phyloP scores from a whole-genome alignment of 2,113 vertebrate species.

The Thymallus thymallus region DNA sequence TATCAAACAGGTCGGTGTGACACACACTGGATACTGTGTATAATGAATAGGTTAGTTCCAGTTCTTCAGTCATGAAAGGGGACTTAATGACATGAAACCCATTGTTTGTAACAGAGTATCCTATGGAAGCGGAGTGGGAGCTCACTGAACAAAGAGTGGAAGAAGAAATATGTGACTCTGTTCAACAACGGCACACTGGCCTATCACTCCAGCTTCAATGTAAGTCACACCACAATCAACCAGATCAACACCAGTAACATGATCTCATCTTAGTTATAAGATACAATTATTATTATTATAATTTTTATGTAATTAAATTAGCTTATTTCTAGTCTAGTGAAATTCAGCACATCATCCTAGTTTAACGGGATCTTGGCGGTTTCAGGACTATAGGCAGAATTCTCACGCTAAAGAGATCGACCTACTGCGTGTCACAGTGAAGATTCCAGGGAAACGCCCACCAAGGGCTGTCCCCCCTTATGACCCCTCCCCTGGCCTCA shows the following conservation, averaged over 20 bases:
- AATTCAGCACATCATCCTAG: neutral
- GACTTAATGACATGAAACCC: neutral
- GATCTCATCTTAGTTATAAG: too few species aligned
- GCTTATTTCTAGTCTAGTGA: neutral
- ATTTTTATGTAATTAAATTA: neutral
- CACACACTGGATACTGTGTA: neutral
- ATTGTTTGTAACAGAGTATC: conserved; percentile 77
- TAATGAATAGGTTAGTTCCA: conserved; percentile 21
- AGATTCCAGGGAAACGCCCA: conserved; percentile 93
- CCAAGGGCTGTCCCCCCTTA: conserved; percentile 85
- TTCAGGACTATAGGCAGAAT: conserved; percentile 88
- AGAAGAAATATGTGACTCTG: conserved; percentile 95
- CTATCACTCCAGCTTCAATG: conserved; percentile 91
- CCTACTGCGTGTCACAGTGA: conserved; percentile 91
- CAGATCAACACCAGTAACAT: neutral
- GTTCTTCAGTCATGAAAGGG: neutral
- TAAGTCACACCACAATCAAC: conserved; percentile 66
- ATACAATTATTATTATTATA: too few species aligned
- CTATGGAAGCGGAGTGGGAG: conserved; percentile 91
- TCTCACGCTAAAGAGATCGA: conserved; percentile 93
- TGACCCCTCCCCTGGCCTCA: conserved; percentile 73
- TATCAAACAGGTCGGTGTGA: conserved; percentile 84
- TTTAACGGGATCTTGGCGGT: neutral
- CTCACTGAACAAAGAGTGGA: conserved; percentile 98
- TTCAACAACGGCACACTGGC: conserved; percentile 87